A percentile compares a stretch with the other conserved stretches of the same genome.
Conservation (phyloP, 2,888 invertebrate species). For the Polymixis flavicincta region DNA sequence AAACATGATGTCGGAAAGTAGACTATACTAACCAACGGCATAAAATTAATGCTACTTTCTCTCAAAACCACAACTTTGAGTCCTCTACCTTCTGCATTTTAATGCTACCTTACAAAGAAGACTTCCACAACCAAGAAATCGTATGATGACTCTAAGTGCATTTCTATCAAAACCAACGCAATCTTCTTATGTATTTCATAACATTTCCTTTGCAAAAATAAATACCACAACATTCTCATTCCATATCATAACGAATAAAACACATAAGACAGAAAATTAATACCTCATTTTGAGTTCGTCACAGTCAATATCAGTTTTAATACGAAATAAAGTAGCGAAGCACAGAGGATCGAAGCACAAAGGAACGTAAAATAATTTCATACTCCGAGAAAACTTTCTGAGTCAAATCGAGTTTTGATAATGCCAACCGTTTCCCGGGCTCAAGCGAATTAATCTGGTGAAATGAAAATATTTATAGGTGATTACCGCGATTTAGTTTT, state of each 20-base stretch:
- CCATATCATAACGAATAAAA: background rate
- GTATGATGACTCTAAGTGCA: background rate
- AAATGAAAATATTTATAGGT: slow-evolving; percentile 49
- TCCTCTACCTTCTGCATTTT: background rate
- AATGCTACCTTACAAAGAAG: background rate
- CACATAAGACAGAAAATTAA: slow-evolving; percentile 14
- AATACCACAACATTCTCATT: background rate
- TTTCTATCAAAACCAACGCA: slow-evolving; percentile 1
- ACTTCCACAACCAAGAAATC: background rate
- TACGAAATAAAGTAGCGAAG: slow-evolving; percentile 21
- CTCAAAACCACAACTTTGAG: background rate
- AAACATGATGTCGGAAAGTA: background rate
- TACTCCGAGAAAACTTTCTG: slow-evolving; percentile 31
- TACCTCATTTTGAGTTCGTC: slow-evolving; percentile 15
- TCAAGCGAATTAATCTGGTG: slow-evolving; percentile 15
- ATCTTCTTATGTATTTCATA: background rate
- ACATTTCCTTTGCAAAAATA: background rate
- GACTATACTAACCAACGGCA: background rate
- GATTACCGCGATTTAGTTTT: slow-evolving; percentile 31
- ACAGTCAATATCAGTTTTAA: slow-evolving; percentile 22
- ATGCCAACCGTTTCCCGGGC: slow-evolving; percentile 20
- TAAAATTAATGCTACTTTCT: background rate
- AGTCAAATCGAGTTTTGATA: slow-evolving; percentile 48
- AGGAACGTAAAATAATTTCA: slow-evolving; percentile 46
- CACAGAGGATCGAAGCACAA: background rate